Conservation (phyloP, 2,888 invertebrate genomes). For the Limenitis camilla region DNA sequence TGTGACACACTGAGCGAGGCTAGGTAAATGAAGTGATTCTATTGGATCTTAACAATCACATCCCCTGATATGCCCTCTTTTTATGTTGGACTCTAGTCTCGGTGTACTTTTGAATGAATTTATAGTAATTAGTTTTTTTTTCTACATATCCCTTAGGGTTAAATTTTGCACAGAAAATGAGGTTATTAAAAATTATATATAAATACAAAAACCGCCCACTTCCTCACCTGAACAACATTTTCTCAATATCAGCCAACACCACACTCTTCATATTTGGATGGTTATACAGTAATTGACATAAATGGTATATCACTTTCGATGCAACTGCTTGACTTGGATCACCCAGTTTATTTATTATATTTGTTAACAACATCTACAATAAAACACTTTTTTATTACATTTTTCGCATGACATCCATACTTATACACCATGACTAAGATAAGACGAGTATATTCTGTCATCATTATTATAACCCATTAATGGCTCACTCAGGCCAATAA, state of each 20-base stretch:
- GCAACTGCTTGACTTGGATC: constrained; percentile 93
- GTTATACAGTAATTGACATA: constrained; percentile 85
- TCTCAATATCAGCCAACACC: constrained; percentile 91
- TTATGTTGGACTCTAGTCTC: no score
- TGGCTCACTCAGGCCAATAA: no score
- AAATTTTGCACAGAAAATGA: neutral
- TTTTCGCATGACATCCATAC: neutral
- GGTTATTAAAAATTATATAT: neutral
- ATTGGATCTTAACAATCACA: no score
- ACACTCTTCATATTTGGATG: constrained; percentile 95
- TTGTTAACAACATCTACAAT: constrained; percentile 79
- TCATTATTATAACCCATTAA: no score
- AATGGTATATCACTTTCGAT: constrained; percentile 88
- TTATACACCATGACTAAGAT: neutral
- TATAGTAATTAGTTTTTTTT: no score
- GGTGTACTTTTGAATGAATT: no score
- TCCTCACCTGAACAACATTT: constrained; percentile 82
- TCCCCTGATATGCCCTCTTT: no score
- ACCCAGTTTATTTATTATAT: constrained; percentile 95
- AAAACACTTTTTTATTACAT: neutral
- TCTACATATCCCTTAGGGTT: no score
- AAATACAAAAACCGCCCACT: constrained; percentile 9
- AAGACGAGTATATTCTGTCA: no score
- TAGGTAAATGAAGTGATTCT: no score
- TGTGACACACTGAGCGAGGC: no score